Evolutionary conservation across 2,113 vertebrate genomes (phyloP).

Genomic region (Silurus glanis): DNA sequence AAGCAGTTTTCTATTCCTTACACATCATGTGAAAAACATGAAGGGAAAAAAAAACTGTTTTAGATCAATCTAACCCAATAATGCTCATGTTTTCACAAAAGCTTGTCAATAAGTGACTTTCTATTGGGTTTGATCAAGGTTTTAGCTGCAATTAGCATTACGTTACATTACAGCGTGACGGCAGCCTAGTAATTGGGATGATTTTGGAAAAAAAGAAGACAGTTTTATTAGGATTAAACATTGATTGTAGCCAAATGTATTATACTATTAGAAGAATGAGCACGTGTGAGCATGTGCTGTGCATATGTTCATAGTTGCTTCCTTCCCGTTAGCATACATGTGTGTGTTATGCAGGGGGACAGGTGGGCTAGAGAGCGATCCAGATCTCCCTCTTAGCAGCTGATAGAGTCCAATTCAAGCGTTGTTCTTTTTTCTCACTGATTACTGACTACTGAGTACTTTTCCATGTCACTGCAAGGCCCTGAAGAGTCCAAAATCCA

Average conservation of each 20-base stretch:
- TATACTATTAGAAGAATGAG: not conserved
- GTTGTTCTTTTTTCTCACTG: conserved; percentile 32
- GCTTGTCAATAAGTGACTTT: not conserved
- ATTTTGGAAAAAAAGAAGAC: not conserved
- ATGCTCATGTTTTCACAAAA: not conserved
- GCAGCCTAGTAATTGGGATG: not conserved
- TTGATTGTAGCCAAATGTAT: not conserved
- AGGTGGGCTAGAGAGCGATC: conserved; percentile 36
- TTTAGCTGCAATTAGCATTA: not conserved
- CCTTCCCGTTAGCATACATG: not conserved
- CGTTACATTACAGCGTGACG: not conserved
- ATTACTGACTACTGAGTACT: conserved; percentile 49
- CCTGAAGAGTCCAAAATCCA: conserved; percentile 36
- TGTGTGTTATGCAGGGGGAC: conserved; percentile 20
- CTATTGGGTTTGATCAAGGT: not conserved
- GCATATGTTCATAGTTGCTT: conserved; percentile 17
- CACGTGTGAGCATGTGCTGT: not conserved
- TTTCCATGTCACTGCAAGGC: conserved; percentile 55
- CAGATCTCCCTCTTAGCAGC: conserved; percentile 57
- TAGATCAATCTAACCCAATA: not conserved
- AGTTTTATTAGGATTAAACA: not conserved
- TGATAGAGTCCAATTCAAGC: conserved; percentile 54
- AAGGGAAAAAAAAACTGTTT: too few species aligned
- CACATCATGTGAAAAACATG: too few species aligned
- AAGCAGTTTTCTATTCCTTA: too few species aligned